phyloP scores from a whole-genome alignment of 2,888 invertebrate species.

The Dinocampus coccinellae region DNA sequence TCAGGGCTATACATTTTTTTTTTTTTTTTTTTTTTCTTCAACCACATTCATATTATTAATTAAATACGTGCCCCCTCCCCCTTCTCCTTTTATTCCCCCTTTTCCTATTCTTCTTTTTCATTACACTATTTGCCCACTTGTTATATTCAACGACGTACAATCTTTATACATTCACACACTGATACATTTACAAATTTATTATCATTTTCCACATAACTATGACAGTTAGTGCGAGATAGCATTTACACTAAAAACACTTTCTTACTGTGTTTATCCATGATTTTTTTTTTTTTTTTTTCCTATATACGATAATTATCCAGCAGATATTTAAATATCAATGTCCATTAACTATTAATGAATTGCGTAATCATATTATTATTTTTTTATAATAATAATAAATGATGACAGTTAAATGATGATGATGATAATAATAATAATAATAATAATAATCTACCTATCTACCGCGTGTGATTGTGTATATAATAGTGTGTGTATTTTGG shows the following conservation, averaged over 20 bases:
- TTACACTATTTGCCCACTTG: constrained; percentile 18
- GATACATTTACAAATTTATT: not conserved
- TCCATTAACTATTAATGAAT: not conserved
- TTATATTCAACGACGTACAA: not conserved
- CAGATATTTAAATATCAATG: not conserved
- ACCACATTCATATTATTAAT: constrained; percentile 21
- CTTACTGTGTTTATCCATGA: not conserved
- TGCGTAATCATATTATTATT: constrained; percentile 45
- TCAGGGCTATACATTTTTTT: not conserved
- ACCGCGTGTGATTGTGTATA: constrained; percentile 57
- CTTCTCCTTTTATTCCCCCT: constrained; percentile 1
- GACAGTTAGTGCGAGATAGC: too few relatives aligned
- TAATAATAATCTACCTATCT: constrained; percentile 63
- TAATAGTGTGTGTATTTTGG: constrained; percentile 48
- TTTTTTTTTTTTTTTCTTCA: not conserved
- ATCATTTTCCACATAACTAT: not conserved
- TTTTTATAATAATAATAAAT: constrained; percentile 56
- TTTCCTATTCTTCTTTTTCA: too few relatives aligned
- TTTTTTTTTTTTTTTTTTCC: not conserved
- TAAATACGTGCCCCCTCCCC: constrained; percentile 21
- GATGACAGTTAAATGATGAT: constrained; percentile 59
- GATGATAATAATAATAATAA: too few relatives aligned
- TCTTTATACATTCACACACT: not conserved
- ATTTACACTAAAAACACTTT: too few relatives aligned
- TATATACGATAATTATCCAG: not conserved